Evolutionary conservation across 2,888 invertebrate genomes (phyloP).

Genomic region (Xestia sexstrigata): DNA sequence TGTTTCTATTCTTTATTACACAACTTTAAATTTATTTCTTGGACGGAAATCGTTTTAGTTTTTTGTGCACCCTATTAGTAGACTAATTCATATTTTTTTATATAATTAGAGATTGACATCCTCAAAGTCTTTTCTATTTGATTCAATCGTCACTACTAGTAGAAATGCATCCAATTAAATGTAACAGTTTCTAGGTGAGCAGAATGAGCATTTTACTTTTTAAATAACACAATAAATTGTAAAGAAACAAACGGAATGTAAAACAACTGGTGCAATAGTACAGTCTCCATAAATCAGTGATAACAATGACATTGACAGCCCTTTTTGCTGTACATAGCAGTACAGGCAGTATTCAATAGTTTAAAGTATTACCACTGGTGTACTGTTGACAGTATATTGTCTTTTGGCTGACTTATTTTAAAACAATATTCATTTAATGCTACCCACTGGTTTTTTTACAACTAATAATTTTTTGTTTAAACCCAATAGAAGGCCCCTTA

Average conservation of each 20-base stretch:
- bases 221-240: not conserved
- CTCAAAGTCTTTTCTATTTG: conserved; percentile 12
- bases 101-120: conserved; percentile 28
- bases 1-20: not conserved
- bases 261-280: not conserved
- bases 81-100: not conserved
- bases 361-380: not conserved
- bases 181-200: not conserved
- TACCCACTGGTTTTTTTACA: not conserved
- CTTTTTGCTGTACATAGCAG: not conserved
- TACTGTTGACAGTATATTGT: not conserved
- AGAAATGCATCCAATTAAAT: conserved; percentile 2
- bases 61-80: conserved; percentile 16
- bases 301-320: not conserved
- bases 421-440: not conserved
- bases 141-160: conserved; percentile 3
- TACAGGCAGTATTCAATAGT: not conserved
- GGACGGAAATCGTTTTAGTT: conserved; percentile 14
- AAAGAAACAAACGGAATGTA: not conserved
- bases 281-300: not conserved
- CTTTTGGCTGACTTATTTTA: not conserved
- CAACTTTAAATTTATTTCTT: not conserved
- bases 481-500: not conserved
- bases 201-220: not conserved
- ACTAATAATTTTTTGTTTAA: not conserved